Evolutionary conservation across 53 echinoderm and acorn worm genomes (phyloP).

Genomic region (Astropecten irregularis): DNA sequence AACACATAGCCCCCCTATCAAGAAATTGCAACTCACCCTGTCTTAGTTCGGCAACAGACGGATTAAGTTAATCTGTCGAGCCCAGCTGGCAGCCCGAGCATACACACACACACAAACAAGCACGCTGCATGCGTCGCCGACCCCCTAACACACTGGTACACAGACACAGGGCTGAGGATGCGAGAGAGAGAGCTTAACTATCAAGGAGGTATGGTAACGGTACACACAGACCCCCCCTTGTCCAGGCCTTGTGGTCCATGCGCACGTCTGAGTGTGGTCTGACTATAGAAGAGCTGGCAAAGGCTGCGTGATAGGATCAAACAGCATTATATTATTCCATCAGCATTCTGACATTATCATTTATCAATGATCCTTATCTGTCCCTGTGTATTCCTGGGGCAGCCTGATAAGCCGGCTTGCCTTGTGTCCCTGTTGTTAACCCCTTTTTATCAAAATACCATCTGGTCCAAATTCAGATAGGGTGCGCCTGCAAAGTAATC

Average conservation of each 20-base stretch:
- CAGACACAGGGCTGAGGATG: too few relatives aligned
- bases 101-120: not conserved
- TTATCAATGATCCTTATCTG: conserved; percentile 41
- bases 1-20: too few relatives aligned
- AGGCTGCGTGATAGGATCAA: conserved; percentile 4
- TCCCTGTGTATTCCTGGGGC: conserved; percentile 16
- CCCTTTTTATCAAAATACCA: conserved; percentile 47
- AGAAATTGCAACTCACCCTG: conserved; percentile 9
- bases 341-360: conserved; percentile 49
- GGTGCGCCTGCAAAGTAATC: conserved; percentile 34
- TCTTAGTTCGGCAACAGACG: not conserved
- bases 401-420: conserved; percentile 14
- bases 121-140: not conserved
- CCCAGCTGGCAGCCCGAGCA: not conserved
- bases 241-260: too few relatives aligned
- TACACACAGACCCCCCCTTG: too few relatives aligned
- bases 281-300: too few relatives aligned
- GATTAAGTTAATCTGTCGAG: conserved; percentile 17
- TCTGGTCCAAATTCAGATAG: conserved; percentile 46
- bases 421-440: conserved; percentile 51
- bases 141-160: too few relatives aligned
- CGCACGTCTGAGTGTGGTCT: too few relatives aligned
- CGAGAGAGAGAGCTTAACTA: too few relatives aligned
- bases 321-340: conserved; percentile 40
- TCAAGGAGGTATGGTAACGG: too few relatives aligned